These are phyloP conservation scores for Scelioninae gen. 1 DNA, from an alignment of 2,888 invertebrate species.

Conservation along the genomic window DNA sequence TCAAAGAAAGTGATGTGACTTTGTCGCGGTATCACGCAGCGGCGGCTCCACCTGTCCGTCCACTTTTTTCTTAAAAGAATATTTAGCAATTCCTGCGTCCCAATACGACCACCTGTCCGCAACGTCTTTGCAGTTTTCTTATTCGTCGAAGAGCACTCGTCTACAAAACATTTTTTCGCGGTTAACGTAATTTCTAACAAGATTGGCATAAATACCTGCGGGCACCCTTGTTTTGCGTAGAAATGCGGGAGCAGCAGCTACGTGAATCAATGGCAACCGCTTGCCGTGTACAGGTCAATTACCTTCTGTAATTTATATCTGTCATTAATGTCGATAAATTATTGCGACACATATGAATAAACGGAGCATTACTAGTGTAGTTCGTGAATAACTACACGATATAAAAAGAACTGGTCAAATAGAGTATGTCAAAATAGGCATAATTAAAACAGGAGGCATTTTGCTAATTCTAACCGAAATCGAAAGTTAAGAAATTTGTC, in stretches of 20 bases:
- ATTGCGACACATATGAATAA: slow-evolving; percentile 41
- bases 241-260: slow-evolving; percentile 75
- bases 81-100: slow-evolving; percentile 42
- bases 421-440: too few relatives aligned
- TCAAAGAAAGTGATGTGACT: slow-evolving; percentile 67
- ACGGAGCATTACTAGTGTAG: slow-evolving; percentile 21
- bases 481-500: too few relatives aligned
- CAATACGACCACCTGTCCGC: slow-evolving; percentile 63
- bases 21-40: slow-evolving; percentile 60
- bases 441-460: too few relatives aligned
- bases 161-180: slow-evolving; percentile 66
- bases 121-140: slow-evolving; percentile 51
- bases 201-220: slow-evolving; percentile 74
- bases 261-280: slow-evolving; percentile 74
- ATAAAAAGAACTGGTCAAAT: too few relatives aligned
- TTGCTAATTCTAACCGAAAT: too few relatives aligned
- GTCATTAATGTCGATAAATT: slow-evolving; percentile 45
- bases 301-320: slow-evolving; percentile 56
- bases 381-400: too few relatives aligned
- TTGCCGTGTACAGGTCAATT: slow-evolving; percentile 57
- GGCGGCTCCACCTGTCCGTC: slow-evolving; percentile 55
- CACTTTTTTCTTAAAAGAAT: slow-evolving; percentile 57
- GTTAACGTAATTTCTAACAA: slow-evolving; percentile 71
- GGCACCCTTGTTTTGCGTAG: slow-evolving; percentile 65
- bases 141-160: slow-evolving; percentile 35